phyloP scores from a whole-genome alignment of 1,140 invertebrate species.

The Cotesia typhae region DNA sequence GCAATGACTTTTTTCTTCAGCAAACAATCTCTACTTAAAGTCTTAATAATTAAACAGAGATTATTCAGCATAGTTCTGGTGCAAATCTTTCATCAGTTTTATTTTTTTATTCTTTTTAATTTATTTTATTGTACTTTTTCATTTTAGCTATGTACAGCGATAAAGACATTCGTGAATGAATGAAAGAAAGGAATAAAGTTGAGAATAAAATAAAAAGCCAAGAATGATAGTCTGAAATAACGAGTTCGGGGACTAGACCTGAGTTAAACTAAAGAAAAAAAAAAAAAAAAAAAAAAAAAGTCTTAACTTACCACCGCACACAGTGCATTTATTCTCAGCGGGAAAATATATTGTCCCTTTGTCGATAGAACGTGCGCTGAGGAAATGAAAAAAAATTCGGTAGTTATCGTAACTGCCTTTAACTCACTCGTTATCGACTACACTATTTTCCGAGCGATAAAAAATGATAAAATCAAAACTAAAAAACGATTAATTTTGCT shows the following conservation, averaged over 20 bases:
- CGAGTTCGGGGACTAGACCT: not conserved
- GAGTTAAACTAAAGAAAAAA: not conserved
- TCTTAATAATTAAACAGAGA: too few species aligned
- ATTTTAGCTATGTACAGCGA: too few species aligned
- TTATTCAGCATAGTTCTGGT: too few species aligned
- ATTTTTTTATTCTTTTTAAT: too few species aligned
- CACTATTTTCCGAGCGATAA: not conserved
- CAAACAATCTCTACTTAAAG: too few species aligned
- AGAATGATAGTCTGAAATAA: constrained; percentile 13
- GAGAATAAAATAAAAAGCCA: not conserved
- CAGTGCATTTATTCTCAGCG: constrained; percentile 3
- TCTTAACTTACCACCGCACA: constrained; percentile 7
- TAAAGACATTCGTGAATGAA: too few species aligned
- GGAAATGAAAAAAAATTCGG: not conserved
- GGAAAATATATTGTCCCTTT: constrained; percentile 17
- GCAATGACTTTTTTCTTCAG: too few species aligned
- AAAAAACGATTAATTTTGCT: too few species aligned
- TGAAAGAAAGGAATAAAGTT: too few species aligned
- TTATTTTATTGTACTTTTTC: too few species aligned
- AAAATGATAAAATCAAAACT: not conserved
- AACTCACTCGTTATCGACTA: constrained; percentile 17
- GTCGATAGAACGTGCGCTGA: constrained; percentile 6
- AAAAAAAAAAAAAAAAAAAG: not conserved
- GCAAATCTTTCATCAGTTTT: too few species aligned
- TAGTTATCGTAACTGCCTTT: constrained; percentile 16